Base-by-base conservation (phyloP, 2,888 invertebrate genomes). In the Rhyacophila evoluta region DNA sequence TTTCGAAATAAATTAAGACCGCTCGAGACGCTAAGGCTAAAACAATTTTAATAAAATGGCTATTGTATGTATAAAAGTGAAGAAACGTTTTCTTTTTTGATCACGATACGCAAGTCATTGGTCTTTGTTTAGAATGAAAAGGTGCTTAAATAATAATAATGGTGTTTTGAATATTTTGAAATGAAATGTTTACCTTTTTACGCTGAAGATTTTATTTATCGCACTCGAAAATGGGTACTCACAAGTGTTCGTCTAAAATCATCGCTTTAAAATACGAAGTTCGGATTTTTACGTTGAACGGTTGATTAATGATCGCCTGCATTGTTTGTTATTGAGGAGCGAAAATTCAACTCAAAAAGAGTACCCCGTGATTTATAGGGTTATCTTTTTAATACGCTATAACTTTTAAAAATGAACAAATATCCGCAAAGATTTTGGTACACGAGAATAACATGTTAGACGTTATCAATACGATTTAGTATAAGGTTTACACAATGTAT, bases 231-330 rank as follows among this genome's bases (percentile, higher is more conserved):
- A 55, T 55, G 19, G 19, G 55, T 55, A 55, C 55, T 12, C 55
- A 1, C 55, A 19, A 55, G 55, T 55, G 15, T 15, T 39, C 19
- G 15, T 25, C 55, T 55, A 19, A 55, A 55, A 55, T 19, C 55
- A 55, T 19, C 55, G 15, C 55, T 55, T 55, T 55, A 55, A 55
- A 55, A 55, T 55, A 55, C 55, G 19, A 19, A 55, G 15, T 55
- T 4, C 29, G 4, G 4, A 55, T 55, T 55, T 55, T 55, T 19
- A 55, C 55, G 55, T 55, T 55, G 15, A 55, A 55, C 55, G 55
- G 25, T 28, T 79, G 79, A 79, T 79, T 79, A 75, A 79, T 79
- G 79, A 72, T 71, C 37, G 39, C 37, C 33, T 36, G 69, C 39
- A 75, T 38, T 73, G 38, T 74, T 38, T 73, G 38, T 74, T 76